Percentiles rank a stretch among this genome's conserved stretches.
phyloP scores from a whole-genome alignment of 2,113 vertebrate genomes.

The Nesogale talazaci region DNA sequence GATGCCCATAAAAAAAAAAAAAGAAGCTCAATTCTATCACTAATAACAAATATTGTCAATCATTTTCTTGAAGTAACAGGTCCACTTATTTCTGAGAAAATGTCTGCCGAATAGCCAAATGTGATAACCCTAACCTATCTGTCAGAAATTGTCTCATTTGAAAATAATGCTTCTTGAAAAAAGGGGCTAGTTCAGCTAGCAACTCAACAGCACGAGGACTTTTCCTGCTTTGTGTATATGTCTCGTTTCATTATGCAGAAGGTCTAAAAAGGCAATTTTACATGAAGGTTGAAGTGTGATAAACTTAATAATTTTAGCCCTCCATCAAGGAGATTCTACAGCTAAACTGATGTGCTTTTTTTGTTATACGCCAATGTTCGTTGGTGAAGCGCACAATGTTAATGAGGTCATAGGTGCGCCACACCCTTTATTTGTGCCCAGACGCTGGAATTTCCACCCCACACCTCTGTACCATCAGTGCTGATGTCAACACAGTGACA shows the following conservation, averaged over 20 bases:
- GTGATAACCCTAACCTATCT: background rate
- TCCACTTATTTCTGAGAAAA: background rate
- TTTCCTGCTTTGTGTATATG: background rate
- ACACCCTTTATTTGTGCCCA: background rate
- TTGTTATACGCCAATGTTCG: background rate
- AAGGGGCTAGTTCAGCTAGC: background rate
- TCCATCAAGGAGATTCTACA: background rate
- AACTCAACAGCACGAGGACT: background rate
- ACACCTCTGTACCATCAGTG: background rate
- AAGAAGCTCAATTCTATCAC: background rate
- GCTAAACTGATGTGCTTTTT: background rate
- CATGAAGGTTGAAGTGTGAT: background rate
- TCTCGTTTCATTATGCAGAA: background rate
- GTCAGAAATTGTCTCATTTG: background rate
- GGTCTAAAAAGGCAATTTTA: background rate
- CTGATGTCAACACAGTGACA: background rate
- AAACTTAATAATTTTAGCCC: constrained; percentile 9
- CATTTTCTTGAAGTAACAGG: background rate
- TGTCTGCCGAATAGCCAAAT: background rate
- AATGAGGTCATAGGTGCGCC: background rate
- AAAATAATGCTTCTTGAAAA: background rate
- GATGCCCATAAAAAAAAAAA: too few relatives aligned
- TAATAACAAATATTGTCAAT: background rate
- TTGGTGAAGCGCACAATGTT: background rate
- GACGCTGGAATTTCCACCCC: background rate